Base-by-base conservation (phyloP, 2,888 invertebrate species). In the Amphipyra berbera region DNA sequence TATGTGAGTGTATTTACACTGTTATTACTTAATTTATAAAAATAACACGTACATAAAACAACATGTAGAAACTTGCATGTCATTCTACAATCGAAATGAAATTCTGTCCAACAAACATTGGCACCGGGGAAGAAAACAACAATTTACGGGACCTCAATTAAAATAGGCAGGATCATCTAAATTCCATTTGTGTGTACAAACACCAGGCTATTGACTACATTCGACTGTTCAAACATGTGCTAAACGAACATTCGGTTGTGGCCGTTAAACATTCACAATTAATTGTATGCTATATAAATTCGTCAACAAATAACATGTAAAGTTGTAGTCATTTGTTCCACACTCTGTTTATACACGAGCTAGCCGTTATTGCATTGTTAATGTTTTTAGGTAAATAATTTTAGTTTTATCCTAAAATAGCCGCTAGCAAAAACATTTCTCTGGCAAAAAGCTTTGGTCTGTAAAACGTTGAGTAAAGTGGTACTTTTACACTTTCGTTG, bases 131-230 rank as follows among this genome's bases (percentile, higher is more conserved):
- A 56, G 21, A 35, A 52, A 50, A 54, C 30, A 67, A 48, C 40
- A 53, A 46, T 55, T 37, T 47, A n/a, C 41, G 42, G 30, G 15
- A 38, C 13, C 35, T 38, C 30, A 47, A 72, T 72, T 61, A 48
- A 56, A 68, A 61, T 58, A 54, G 41, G 35, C 40, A 13, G 55
- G 37, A 50, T 62, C 44, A 60, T 67, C 41, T 67, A 61, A 77
- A 76, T 70, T 61, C 53, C 35, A 53, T 58, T 56, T 63, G 68
- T 61, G 55, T 47, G 49, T 44, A 48, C 52, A 62, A 71, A 71
- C 59, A 67, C 9, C 42, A 35, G 33, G 27, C 46, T 10, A 41
- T 59, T 52, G 47, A 68, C 65, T 56, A 56, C 38, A 61, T 55
- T 68, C 55, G 45, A 62, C 46, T 55, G 38, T 73, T 59, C 41